phyloP scores from a whole-genome alignment of 2,888 invertebrate species.

The Arge pagana region DNA sequence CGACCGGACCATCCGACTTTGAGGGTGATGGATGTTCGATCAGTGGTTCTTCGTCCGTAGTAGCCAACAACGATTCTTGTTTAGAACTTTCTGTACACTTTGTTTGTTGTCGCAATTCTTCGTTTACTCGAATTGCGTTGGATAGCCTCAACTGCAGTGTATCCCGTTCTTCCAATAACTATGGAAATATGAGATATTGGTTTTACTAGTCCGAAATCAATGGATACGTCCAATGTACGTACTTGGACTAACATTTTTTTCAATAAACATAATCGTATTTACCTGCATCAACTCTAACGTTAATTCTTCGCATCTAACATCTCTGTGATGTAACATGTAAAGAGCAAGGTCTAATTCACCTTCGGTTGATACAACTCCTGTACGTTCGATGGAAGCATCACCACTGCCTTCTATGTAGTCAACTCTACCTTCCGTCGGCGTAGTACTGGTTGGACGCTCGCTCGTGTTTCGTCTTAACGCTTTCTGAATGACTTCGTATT shows the following conservation, averaged over 20 bases:
- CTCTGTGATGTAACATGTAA: conserved; percentile 85
- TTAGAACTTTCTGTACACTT: conserved; percentile 24
- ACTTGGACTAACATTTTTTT: no score
- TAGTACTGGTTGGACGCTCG: conserved; percentile 6
- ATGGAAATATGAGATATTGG: conserved; percentile 19
- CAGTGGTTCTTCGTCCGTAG: conserved; percentile 30
- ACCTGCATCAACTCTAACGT: conserved; percentile 78
- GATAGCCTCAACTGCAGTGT: conserved; percentile 82
- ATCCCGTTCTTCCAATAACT: conserved; percentile 83
- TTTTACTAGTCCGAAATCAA: no score
- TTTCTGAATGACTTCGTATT: conserved; percentile 60
- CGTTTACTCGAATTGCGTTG: conserved; percentile 77
- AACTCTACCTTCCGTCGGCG: conserved; percentile 10
- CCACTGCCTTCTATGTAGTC: conserved; percentile 50
- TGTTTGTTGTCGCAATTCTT: conserved; percentile 60
- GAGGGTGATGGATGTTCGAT: conserved; percentile 47
- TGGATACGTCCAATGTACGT: no score
- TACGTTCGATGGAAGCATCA: conserved; percentile 23
- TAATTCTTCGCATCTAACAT: conserved; percentile 84
- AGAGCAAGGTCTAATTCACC: conserved; percentile 79
- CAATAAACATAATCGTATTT: no score
- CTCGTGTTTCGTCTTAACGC: conserved; percentile 35
- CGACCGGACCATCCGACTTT: conserved; percentile 47
- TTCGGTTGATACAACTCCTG: conserved; percentile 58
- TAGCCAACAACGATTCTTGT: conserved; percentile 27